Base-by-base conservation (phyloP, 2,797 vertebrate genomes). In the Clangula hyemalis region DNA sequence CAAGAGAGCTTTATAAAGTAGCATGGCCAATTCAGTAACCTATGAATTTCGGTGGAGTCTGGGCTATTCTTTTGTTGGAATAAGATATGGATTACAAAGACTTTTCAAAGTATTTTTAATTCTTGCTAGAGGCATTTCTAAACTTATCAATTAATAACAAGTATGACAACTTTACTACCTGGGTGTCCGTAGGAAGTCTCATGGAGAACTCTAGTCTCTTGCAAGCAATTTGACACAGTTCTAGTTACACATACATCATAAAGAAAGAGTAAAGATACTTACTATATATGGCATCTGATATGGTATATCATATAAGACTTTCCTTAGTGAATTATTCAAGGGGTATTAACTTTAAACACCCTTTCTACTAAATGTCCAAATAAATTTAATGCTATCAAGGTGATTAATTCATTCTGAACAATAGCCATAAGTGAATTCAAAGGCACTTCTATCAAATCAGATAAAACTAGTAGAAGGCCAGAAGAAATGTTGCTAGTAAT, bases 341-440 rank as follows among this genome's bases (percentile, higher is more conserved):
- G 75, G 18, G 66, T 83, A 94, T 96, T 96, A 97, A 93, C 16
- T 96, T 94, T 90, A 94, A 92, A 79, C 11, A 86, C 45, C 47
- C 90, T 86, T 83, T 85, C 27, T 89, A 39, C 36, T 64, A 60
- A 73, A 86, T 81, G 30, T 85, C 62, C 56, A 87, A 89, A 87
- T 94, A 97, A 92, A 89, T 94, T 79, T 94, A 91, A 88, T 87
- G 32, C 68, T 85, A 86, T 71, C 51, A 58, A 85, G 56, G 15
- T 91, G 62, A 88, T 91, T 93, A 93, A 95, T 74, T 89, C 76
- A 72, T n/a, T 81, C 56, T 86, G 49, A 85, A 76, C 25, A 78
- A 69, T 38, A 90, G 13, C 56, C 27, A 77, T 91, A 92, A 91
- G 92, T 72, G 2, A 92, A 80, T 85, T 94, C 53, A 85, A 93